Evolutionary conservation across 2,888 invertebrate genomes (phyloP).

Genomic region (Shargacucullia verbasci): DNA sequence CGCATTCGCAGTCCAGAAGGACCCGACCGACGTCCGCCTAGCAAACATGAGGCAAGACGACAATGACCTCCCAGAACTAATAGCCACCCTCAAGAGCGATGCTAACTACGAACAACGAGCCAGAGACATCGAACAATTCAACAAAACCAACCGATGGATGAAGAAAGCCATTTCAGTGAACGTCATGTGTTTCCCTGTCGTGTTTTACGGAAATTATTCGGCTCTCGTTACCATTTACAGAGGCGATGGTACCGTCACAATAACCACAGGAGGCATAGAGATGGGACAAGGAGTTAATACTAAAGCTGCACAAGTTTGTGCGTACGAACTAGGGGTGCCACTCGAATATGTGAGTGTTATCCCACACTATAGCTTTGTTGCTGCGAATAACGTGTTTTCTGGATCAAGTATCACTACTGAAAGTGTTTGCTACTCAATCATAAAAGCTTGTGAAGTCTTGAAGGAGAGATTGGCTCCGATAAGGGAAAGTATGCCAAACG

Average conservation of each 20-base stretch:
- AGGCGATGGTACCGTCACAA: conserved; percentile 91
- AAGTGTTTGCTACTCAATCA: conserved; percentile 86
- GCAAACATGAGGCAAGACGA: conserved; percentile 86
- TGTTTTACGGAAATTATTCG: conserved; percentile 87
- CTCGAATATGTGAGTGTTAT: conserved; percentile 90
- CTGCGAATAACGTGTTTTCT: conserved; percentile 90
- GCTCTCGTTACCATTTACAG: conserved; percentile 91
- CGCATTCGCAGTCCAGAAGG: conserved; percentile 87
- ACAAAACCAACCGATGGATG: conserved; percentile 92
- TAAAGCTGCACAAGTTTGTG: conserved; percentile 93
- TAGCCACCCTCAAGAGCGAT: conserved; percentile 86
- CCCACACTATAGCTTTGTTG: conserved; percentile 87
- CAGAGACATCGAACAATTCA: conserved; percentile 87
- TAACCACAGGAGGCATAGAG: conserved; percentile 92
- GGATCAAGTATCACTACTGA: conserved; percentile 92
- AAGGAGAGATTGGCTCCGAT: conserved; percentile 89
- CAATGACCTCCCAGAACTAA: conserved; percentile 84
- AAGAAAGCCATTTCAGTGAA: conserved; percentile 91
- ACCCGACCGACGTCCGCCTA: conserved; percentile 89
- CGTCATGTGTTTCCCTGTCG: conserved; percentile 91
- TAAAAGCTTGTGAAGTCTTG: conserved; percentile 90
- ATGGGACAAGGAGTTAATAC: conserved; percentile 95
- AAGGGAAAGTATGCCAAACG: conserved; percentile 77
- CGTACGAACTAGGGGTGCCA: conserved; percentile 92
- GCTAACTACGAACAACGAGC: conserved; percentile 88